Evolutionary conservation across 2,113 vertebrate genomes (phyloP).

Genomic region (Chlorocebus sabaeus): DNA sequence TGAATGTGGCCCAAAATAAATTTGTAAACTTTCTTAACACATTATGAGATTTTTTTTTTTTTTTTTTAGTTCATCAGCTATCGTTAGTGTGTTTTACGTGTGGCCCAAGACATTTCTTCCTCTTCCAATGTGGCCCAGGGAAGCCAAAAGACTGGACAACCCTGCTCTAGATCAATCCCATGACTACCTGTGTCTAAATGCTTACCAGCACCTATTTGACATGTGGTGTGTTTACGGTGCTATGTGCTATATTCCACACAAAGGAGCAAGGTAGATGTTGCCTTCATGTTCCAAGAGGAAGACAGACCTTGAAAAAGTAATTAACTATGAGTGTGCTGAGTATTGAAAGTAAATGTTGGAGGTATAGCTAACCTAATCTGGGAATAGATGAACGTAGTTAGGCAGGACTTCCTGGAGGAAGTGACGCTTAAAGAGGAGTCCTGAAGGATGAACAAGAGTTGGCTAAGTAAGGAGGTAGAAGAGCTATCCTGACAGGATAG

Average conservation of each 20-base stretch:
- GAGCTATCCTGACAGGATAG: not conserved
- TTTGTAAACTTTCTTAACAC: too few species aligned
- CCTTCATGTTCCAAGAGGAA: not conserved
- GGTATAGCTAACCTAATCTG: not conserved
- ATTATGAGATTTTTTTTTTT: too few species aligned
- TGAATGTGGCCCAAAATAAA: too few species aligned
- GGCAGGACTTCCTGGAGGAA: not conserved
- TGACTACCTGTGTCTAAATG: too few species aligned
- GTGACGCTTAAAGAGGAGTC: not conserved
- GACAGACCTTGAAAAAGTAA: not conserved
- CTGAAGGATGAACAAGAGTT: not conserved
- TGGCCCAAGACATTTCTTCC: too few species aligned
- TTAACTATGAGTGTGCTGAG: not conserved
- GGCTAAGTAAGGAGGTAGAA: not conserved
- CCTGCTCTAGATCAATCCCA: too few species aligned
- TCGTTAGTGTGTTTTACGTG: too few species aligned
- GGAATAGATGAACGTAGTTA: not conserved
- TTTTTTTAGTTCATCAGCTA: too few species aligned
- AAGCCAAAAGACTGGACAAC: too few species aligned
- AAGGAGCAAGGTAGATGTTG: not conserved
- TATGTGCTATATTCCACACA: not conserved
- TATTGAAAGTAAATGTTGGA: not conserved
- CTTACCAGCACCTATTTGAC: not conserved
- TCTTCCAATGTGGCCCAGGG: too few species aligned
- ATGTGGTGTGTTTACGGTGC: accelerated